Evolutionary conservation across 2,888 invertebrate species (phyloP), one percentile per base, ranked within the genome.

Genomic region (Stratiomys singularior): DNA sequence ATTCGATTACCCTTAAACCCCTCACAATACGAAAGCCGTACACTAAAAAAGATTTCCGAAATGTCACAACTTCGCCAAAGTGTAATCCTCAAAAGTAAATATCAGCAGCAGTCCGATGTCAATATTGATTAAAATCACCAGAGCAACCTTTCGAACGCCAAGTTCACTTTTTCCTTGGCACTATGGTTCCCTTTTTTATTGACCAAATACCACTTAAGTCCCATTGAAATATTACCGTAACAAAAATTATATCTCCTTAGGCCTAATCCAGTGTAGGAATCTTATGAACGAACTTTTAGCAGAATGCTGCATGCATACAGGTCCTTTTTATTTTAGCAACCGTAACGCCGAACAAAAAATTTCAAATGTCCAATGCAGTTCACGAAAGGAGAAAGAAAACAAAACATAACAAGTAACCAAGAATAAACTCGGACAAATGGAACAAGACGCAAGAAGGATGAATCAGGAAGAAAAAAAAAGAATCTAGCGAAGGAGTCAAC

Each of bases 351-450:
- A 60, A 21, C 58, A 25, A 60, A 60, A 4, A 4, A 60, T 60
- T 60, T 60, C 58, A 60, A 13, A 60, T 60, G 58, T 60, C 58
- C 58, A 60, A 60, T 60, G 18, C 58, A 60, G 25, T 60, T 11
- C 58, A 25, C 21, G 13, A 13, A 13, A 60, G 3, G 58, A 60
- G 18, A 21, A 25, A 37, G 37, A 5, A 37, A 37, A 37, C 4
- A 52, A 52, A 37, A 9, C 37, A 37, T 5, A 37, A n/a, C n/a
- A n/a, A n/a, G n/a, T n/a, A n/a, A 9, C 37, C 37, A 37, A 52
- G 52, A 13, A 52, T 4, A 52, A 52, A 52, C 7, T 13, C 18
- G 52, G 52, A 44, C 7, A 44, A 13, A 18, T 52, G 52, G 15
- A 52, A 9, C 3, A 52, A 18, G 15, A 52, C 18, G 58, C 23